phyloP scores from a whole-genome alignment of 2,888 invertebrate genomes.

The Leptinotarsa haldemani region DNA sequence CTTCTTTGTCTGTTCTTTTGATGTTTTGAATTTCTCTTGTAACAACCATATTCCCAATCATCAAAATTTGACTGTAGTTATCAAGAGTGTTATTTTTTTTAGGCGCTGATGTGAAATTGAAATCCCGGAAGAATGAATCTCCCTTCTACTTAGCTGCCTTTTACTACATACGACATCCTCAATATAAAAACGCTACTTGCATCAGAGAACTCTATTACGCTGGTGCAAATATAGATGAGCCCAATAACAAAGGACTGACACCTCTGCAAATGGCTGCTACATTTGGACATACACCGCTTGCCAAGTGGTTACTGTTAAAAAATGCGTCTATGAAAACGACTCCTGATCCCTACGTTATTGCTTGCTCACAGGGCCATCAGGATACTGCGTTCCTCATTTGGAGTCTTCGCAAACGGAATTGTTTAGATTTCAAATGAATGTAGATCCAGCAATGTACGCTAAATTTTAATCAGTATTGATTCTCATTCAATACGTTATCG shows the following conservation, averaged over 20 bases:
- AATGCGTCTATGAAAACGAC: slow-evolving; percentile 46
- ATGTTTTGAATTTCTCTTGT: too few relatives aligned
- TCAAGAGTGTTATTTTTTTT: slow-evolving; percentile 13
- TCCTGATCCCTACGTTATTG: slow-evolving; percentile 55
- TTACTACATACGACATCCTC: slow-evolving; percentile 53
- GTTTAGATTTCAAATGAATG: slow-evolving; percentile 31
- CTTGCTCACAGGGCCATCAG: slow-evolving; percentile 48
- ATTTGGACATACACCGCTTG: slow-evolving; percentile 58
- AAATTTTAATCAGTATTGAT: slow-evolving; percentile 3
- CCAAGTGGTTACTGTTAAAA: slow-evolving; percentile 57
- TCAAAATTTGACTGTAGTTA: slow-evolving; percentile 3
- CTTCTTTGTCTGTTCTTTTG: too few relatives aligned
- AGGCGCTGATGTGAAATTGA: slow-evolving; percentile 55
- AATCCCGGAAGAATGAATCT: slow-evolving; percentile 54
- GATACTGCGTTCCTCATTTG: slow-evolving; percentile 46
- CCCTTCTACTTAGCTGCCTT: slow-evolving; percentile 58
- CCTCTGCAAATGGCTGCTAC: slow-evolving; percentile 59
- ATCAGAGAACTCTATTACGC: slow-evolving; percentile 58
- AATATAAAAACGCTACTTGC: slow-evolving; percentile 55
- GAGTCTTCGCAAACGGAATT: slow-evolving; percentile 30
- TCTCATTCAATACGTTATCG: not conserved
- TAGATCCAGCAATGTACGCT: too few relatives aligned
- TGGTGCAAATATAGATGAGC: slow-evolving; percentile 58
- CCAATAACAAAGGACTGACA: slow-evolving; percentile 53
- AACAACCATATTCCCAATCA: not conserved